These are phyloP conservation scores for Grammomys surdaster DNA, from an alignment of 2,113 vertebrate genomes.

Conservation along the genomic window DNA sequence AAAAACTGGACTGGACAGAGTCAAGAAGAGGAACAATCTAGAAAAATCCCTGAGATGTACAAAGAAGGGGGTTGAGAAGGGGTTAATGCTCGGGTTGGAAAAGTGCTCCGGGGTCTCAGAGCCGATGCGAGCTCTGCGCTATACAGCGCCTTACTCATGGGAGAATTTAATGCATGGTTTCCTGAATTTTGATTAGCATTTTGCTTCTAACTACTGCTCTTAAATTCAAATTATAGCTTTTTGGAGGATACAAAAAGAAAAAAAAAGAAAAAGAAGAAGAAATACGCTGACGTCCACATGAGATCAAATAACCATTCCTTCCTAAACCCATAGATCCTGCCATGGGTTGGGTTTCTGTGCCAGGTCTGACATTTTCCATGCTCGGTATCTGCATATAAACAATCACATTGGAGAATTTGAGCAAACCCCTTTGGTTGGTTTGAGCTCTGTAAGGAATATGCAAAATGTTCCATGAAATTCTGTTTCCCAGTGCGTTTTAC, in stretches of 20 bases:
- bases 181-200: constrained; percentile 77
- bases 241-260: constrained; percentile 43
- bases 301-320: constrained; percentile 57
- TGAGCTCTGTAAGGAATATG: background rate
- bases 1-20: background rate
- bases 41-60: background rate
- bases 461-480: constrained; percentile 32
- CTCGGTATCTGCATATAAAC: constrained; percentile 17
- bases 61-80: background rate
- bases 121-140: background rate
- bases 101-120: background rate
- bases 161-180: constrained; percentile 52
- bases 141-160: background rate
- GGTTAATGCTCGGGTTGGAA: background rate
- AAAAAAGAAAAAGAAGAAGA: constrained; percentile 50
- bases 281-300: constrained; percentile 73
- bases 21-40: background rate
- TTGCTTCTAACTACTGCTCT: constrained; percentile 76
- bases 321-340: constrained; percentile 53
- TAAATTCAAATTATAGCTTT: constrained; percentile 81
- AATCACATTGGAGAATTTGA: background rate
- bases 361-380: constrained; percentile 22
- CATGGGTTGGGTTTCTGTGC: background rate
- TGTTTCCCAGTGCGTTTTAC: constrained; percentile 40
- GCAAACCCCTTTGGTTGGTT: background rate